Conservation (phyloP, 2,113 vertebrate species). For the Peucedramus taeniatus region DNA sequence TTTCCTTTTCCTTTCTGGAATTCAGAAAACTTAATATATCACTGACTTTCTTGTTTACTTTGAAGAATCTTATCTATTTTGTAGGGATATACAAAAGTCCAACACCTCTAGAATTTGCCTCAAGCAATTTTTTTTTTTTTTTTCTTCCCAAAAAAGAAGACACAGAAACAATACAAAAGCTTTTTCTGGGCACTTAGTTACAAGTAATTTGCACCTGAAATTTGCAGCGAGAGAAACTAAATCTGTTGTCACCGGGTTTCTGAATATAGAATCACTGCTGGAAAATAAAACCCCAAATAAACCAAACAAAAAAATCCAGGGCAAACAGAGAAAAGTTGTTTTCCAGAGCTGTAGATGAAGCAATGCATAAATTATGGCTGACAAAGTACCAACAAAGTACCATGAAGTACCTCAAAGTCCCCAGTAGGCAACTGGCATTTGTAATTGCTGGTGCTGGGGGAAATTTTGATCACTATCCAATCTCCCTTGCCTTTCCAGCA, state of each 20-base stretch:
- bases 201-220: background rate
- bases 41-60: background rate
- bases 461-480: background rate
- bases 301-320: background rate
- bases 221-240: background rate
- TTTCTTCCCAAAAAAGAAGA: fast-evolving
- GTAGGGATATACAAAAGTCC: background rate
- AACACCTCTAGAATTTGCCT: background rate
- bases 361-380: background rate
- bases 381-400: background rate
- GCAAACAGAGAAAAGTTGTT: background rate
- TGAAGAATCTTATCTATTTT: background rate
- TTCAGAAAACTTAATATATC: background rate
- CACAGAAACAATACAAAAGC: background rate
- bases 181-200: background rate
- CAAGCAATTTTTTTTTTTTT: background rate
- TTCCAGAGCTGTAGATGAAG: background rate
- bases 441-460: fast-evolving
- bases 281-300: background rate
- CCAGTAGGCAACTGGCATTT: background rate
- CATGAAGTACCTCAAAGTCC: background rate
- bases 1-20: background rate
- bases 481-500: background rate
- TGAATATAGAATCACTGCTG: background rate
- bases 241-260: background rate